Evolutionary conservation across 2,797 vertebrate genomes (phyloP), one percentile per base, ranked within the genome.

Genomic region (Lepus townsendii): DNA sequence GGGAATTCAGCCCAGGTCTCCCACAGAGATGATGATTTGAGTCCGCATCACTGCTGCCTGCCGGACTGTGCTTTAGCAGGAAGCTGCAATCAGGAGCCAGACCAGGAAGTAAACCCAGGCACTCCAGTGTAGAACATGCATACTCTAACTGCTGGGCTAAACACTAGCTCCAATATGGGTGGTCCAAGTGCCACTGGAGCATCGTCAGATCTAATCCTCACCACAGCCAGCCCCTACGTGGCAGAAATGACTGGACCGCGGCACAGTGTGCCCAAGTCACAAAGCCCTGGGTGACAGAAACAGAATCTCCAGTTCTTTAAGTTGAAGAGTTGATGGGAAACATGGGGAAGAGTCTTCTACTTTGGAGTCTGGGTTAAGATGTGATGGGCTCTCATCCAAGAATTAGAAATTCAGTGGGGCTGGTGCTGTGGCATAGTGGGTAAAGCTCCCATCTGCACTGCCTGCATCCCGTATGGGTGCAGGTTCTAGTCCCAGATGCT

Each of bases 261-360:
- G 11, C 13, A 1, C 12, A 8, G 24, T 7, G 0, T 73, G 22
- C 10, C 26, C n/a, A 12, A 27, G 11, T 10, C n/a, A 27, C 12
- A 13, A n/a, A 38, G 30, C 8, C 6, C 47, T 72, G 3, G 1
- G 8, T 11, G 5, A 17, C 24, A 8, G 16, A 84, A 35, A 11
- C 12, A 7, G 50, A 47, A 27, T 32, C 60, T 63, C 30, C 27
- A 9, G 3, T n/a, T 52, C 32, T 14, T 83, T 60, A 47, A 47
- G 42, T 9, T 16, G 42, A 47, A 47, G 13, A 80, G 3, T 42
- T 88, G 35, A 79, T 35, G 38, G 30, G 35, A 88, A 88, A 42
- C 38, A 32, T 8, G 1, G 19, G 16, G 26, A 65, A 87, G 13
- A 76, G 17, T 71, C 7, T 69, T 93, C 83, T 19, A 27, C n/a